phyloP scores from a whole-genome alignment of 1,140 invertebrate genomes.

The Drosophila eugracilis region DNA sequence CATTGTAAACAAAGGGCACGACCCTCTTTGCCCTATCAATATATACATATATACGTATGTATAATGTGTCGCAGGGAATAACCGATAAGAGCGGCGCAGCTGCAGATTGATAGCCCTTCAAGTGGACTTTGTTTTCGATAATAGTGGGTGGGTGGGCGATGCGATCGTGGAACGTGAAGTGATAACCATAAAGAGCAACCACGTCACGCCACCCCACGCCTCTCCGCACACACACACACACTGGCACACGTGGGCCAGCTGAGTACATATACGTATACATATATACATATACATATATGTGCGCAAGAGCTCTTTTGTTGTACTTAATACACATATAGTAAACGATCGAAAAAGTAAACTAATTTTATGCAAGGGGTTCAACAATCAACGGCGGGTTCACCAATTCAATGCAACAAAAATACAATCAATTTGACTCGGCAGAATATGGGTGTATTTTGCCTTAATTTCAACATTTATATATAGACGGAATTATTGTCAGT shows the following conservation, averaged over 20 bases:
- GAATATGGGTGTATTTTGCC: neutral
- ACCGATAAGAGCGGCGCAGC: constrained; percentile 32
- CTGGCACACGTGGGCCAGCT: constrained; percentile 19
- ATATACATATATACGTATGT: neutral
- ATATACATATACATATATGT: neutral
- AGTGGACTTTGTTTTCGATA: constrained; percentile 39
- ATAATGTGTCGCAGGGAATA: constrained; percentile 8
- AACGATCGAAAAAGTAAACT: constrained; percentile 22
- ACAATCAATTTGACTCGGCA: neutral
- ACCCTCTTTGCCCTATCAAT: neutral
- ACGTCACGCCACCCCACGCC: constrained; percentile 24
- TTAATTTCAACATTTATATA: neutral
- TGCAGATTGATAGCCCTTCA: constrained; percentile 17
- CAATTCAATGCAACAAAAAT: constrained; percentile 21
- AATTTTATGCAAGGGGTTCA: constrained; percentile 22
- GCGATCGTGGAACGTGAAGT: constrained; percentile 5
- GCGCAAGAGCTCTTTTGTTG: constrained; percentile 33
- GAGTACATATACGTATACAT: neutral
- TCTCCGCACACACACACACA: neutral
- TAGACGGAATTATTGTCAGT: neutral
- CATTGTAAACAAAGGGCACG: neutral
- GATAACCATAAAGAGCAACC: constrained; percentile 28
- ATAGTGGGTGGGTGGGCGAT: constrained; percentile 44
- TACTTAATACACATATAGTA: constrained; percentile 4
- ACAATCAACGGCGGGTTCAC: neutral